Evolutionary conservation across 2,888 invertebrate genomes (phyloP), one percentile per base, ranked within the genome.

Genomic region (Taphrorychus bicolor): DNA sequence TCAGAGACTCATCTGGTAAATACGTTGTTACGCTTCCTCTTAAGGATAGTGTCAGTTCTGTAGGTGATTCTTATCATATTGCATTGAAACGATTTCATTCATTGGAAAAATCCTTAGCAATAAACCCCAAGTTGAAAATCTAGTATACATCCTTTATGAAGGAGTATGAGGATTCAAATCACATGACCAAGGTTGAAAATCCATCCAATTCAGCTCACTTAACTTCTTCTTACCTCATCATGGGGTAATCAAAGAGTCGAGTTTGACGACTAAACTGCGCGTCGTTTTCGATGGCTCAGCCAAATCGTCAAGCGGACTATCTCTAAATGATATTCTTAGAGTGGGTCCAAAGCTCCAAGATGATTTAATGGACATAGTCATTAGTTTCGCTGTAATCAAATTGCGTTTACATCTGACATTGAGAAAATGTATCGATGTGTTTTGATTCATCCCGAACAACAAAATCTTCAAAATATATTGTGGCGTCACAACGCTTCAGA

Each of bases 41-140:
- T 17, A 24, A 49, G 21, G 49, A 32, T 64, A 58, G 7, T 16
- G 5, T 42, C 18, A 5, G 9, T 3, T n/a, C 11, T 4, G 18
- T 22, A 60, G 52, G 19, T 18, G n/a, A 41, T 48, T 60, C 40
- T 18, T 60, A 32, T 40, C 40, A 59, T 14, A 60, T n/a, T 1
- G 70, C 70, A 19, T 2, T 69, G 2, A 61, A 59, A 32, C 11
- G 71, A 53, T 71, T 72, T 52, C 56, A 62, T 19, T 21, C 7
- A 3, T 11, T 71, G 1, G 65, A 71, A 58, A 52, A 41, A 18
- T 62, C 66, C 70, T 70, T 66, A 14, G 9, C 32, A 32, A 32
- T 7, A 32, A 32, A 32, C 11, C 7, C 32, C 11, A 32, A 32
- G 11, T 11, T 32, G 5, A 32, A 32, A 32, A 11, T 7, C 5